phyloP scores from a whole-genome alignment of 1,140 invertebrate species.

The Philopotamus ludificatus region DNA sequence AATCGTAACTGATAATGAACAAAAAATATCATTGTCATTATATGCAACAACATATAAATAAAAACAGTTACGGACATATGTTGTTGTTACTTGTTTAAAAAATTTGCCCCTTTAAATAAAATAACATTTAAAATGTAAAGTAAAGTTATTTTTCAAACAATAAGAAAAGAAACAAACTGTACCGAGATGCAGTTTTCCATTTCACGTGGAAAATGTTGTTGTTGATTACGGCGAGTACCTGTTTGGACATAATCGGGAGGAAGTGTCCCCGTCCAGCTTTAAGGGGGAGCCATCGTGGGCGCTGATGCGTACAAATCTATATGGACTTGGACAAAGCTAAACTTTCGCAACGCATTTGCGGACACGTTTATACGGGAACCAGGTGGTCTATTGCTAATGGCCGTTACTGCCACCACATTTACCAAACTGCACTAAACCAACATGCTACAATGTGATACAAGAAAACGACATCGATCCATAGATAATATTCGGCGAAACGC shows the following conservation, averaged over 20 bases:
- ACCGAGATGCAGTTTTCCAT: too few species aligned
- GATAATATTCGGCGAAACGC: too few species aligned
- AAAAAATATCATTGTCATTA: too few species aligned
- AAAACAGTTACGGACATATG: too few species aligned
- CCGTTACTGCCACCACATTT: not conserved
- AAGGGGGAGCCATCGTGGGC: conserved; percentile 7
- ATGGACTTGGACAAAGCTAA: conserved; percentile 41
- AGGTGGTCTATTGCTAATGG: conserved; percentile 16
- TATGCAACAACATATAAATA: too few species aligned
- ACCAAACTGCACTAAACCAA: not conserved
- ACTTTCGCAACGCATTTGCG: conserved; percentile 41
- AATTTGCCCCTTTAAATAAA: too few species aligned
- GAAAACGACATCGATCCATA: too few species aligned
- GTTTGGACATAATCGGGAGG: not conserved
- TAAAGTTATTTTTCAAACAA: too few species aligned
- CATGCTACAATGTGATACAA: not conserved
- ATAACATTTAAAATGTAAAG: too few species aligned
- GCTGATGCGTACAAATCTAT: conserved; percentile 39
- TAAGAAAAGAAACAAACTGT: too few species aligned
- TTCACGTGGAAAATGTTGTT: not conserved
- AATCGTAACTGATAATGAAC: too few species aligned
- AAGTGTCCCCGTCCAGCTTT: conserved; percentile 25
- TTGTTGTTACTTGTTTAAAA: too few species aligned
- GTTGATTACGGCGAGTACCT: not conserved
- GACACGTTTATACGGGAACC: conserved; percentile 30